Conservation (phyloP, 1,140 invertebrate species). For the Drosophila truncata region DNA sequence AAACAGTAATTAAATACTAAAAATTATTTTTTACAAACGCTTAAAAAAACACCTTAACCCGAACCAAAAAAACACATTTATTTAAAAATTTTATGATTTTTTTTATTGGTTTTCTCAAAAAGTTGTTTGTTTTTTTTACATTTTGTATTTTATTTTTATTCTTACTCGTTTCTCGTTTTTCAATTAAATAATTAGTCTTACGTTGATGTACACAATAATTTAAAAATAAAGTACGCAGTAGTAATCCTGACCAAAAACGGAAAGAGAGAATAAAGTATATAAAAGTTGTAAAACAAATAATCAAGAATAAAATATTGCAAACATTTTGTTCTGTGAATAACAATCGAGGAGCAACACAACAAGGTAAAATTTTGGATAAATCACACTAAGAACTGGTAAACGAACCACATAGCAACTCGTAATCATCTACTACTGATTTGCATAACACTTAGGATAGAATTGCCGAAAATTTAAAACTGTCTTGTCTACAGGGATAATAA, state of each 20-base stretch:
- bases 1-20: background rate
- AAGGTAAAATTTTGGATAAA: constrained; percentile 50
- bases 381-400: constrained; percentile 44
- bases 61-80: background rate
- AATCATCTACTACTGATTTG: constrained; percentile 13
- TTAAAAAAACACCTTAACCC: no score
- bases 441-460: constrained; percentile 49
- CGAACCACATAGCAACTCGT: constrained; percentile 22
- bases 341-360: constrained; percentile 35
- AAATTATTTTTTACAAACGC: background rate
- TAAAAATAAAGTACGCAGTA: constrained; percentile 64
- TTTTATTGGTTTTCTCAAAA: constrained; percentile 76
- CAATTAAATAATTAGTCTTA: constrained; percentile 83
- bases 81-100: constrained; percentile 82
- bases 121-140: constrained; percentile 58
- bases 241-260: constrained; percentile 62
- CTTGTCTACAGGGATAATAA: constrained; percentile 24
- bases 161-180: constrained; percentile 60
- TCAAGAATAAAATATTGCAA: constrained; percentile 51
- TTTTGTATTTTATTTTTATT: constrained; percentile 43
- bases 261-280: constrained; percentile 44
- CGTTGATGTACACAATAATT: constrained; percentile 82
- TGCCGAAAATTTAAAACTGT: constrained; percentile 35
- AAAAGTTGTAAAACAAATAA: constrained; percentile 22
- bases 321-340: constrained; percentile 3